Evolutionary conservation across 2,797 vertebrate species (phyloP).

Genomic region (Rachycentron canadum): DNA sequence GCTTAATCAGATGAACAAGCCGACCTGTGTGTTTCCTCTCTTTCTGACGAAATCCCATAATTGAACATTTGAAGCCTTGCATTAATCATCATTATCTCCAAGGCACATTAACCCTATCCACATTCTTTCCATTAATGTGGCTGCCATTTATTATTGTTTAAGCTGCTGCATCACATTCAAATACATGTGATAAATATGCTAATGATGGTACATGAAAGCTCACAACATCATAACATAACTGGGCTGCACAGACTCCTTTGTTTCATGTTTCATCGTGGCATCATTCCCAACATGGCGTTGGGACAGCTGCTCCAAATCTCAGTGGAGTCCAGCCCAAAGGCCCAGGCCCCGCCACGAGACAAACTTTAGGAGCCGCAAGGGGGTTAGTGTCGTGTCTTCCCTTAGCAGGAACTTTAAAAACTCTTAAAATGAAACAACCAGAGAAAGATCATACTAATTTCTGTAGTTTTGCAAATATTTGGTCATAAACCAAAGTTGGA

Average conservation of each 20-base stretch:
- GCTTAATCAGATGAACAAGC: slow-evolving; percentile 56
- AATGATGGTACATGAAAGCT: neutral
- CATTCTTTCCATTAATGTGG: slow-evolving; percentile 36
- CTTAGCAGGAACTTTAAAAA: neutral
- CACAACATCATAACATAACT: neutral
- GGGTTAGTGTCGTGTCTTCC: neutral
- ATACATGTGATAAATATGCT: neutral
- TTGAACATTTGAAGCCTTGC: slow-evolving; percentile 46
- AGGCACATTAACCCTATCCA: slow-evolving; percentile 24
- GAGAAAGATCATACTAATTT: too few relatives aligned
- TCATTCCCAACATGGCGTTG: too few relatives aligned
- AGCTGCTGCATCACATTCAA: slow-evolving; percentile 21
- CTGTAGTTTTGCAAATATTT: too few relatives aligned
- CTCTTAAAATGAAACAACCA: too few relatives aligned
- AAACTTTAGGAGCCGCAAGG: neutral
- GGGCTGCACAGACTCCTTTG: too few relatives aligned
- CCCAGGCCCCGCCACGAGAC: too few relatives aligned
- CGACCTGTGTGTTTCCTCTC: slow-evolving; percentile 38
- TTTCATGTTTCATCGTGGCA: neutral
- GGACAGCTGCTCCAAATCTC: too few relatives aligned
- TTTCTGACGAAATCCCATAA: slow-evolving; percentile 58
- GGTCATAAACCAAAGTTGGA: neutral
- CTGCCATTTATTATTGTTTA: slow-evolving; percentile 33
- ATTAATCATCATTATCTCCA: slow-evolving; percentile 63
- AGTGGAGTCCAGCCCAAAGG: too few relatives aligned